Evolutionary conservation across 1,140 invertebrate genomes (phyloP).

Genomic region (Nautilus pompilius): DNA sequence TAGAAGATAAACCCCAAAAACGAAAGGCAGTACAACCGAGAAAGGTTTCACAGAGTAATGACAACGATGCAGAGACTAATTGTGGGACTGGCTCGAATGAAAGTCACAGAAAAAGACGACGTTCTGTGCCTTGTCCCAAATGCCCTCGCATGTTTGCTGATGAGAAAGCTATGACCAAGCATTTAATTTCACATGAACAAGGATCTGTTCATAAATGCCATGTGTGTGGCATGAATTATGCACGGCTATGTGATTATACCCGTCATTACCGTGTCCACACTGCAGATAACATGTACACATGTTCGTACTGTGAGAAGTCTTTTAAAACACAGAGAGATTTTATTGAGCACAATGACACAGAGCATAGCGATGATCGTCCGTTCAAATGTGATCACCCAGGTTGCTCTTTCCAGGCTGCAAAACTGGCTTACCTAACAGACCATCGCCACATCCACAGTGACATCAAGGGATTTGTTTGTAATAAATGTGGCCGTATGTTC

Average conservation of each 20-base stretch:
- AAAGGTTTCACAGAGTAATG: not conserved
- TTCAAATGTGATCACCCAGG: conserved; percentile 23
- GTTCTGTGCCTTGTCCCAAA: not conserved
- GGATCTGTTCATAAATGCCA: not conserved
- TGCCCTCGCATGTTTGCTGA: not conserved
- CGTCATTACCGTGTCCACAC: not conserved
- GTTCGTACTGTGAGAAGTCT: conserved; percentile 11
- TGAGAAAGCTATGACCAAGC: not conserved
- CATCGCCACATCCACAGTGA: conserved; percentile 40
- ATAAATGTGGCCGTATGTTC: conserved; percentile 43
- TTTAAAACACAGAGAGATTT: conserved; percentile 15
- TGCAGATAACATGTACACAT: conserved; percentile 1
- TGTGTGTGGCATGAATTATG: conserved; percentile 4
- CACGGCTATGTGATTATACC: not conserved
- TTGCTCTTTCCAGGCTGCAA: conserved; percentile 21
- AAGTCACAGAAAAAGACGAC: not conserved
- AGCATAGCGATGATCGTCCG: conserved; percentile 22
- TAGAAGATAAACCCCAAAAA: not conserved
- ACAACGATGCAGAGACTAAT: not conserved
- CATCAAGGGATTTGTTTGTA: conserved; percentile 36
- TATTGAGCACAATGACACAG: conserved; percentile 16
- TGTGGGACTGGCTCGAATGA: not conserved
- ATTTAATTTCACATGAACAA: not conserved
- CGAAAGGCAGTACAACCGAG: not conserved
- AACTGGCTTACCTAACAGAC: conserved; percentile 21